Evolutionary conservation across 1,140 invertebrate species (phyloP), one percentile per base, ranked within the genome.

Genomic region (Triops longicaudatus): DNA sequence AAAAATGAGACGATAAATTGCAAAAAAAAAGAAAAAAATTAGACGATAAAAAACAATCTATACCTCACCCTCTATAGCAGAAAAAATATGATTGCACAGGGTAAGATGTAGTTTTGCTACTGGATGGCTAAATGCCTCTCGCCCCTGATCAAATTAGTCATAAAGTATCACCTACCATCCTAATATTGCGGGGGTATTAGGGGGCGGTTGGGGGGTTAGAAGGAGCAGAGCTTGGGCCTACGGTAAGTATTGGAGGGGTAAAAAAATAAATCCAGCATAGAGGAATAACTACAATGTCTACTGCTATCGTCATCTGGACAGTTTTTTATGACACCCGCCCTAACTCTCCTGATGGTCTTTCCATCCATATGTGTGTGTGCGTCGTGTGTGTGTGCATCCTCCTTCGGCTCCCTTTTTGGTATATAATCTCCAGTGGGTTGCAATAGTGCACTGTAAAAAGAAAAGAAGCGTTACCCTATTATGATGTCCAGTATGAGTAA

Each of bases 241-340:
- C 17, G 50, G 50, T 63, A 37, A 37, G 31, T 37, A 37, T 37
- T 37, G 50, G 17, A 3, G 50, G 50, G 50, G 50, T 63, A 63
- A 63, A 63, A 63, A 63, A 63, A 63, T n/a, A 63, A 63, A 63
- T 63, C 50, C 14, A 63, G 50, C 17, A 63, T 17, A 63, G 50
- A 63, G 50, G 50, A 63, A 63, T 63, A 63, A 63, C 50, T 63
- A 17, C 50, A 63, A 63, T 17, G 10, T 63, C 50, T 22, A 63
- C 50, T 63, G 50, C 10, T 14, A 63, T 63, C 50, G 50, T 63
- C 50, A 63, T 63, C 50, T 63, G 50, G 50, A 22, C 50, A 63
- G 50, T 63, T 63, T 63, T 63, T 63, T 63, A 63, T 63, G 50
- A 63, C 50, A 63, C 50, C 50, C 50, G 50, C 50, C 50, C 50